These are phyloP conservation scores for Papilio elwesi DNA, from an alignment of 2,888 invertebrate genomes.

Conservation along the genomic window DNA sequence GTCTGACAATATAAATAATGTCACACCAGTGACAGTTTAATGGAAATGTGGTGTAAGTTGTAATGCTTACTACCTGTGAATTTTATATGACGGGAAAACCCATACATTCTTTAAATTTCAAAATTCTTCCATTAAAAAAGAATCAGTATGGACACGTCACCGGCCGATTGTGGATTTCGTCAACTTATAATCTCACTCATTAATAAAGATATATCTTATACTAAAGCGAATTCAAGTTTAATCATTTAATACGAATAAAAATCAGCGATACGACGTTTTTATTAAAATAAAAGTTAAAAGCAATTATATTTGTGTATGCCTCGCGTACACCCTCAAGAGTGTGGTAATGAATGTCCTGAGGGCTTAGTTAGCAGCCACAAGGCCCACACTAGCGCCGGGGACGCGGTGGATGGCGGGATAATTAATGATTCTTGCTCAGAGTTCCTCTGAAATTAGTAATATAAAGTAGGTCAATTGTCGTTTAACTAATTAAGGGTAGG, in stretches of 20 bases:
- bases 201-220: not conserved
- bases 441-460: slow-evolving; percentile 51
- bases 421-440: slow-evolving; percentile 79
- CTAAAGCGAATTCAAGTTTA: slow-evolving; percentile 21
- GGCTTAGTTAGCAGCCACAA: slow-evolving; percentile 46
- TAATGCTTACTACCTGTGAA: not conserved
- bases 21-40: no score
- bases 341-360: slow-evolving; percentile 54
- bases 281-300: slow-evolving; percentile 36
- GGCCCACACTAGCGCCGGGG: slow-evolving; percentile 45
- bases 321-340: slow-evolving; percentile 43
- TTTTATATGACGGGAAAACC: not conserved
- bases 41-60: no score
- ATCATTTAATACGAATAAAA: slow-evolving; percentile 19
- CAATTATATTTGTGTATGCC: slow-evolving; percentile 32
- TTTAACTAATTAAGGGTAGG: slow-evolving; percentile 31
- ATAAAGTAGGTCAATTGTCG: slow-evolving; percentile 53
- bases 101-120: not conserved
- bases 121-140: not conserved
- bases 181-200: not conserved
- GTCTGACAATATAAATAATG: not conserved
- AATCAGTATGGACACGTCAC: no score
- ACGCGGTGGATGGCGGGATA: slow-evolving; percentile 63
- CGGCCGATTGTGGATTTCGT: no score
- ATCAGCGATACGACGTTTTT: slow-evolving; percentile 14